Percentiles rank a stretch among this genome's conserved stretches.
These are phyloP conservation scores for Venusia cambrica DNA, from an alignment of 2,888 invertebrate genomes.

Conservation along the genomic window DNA sequence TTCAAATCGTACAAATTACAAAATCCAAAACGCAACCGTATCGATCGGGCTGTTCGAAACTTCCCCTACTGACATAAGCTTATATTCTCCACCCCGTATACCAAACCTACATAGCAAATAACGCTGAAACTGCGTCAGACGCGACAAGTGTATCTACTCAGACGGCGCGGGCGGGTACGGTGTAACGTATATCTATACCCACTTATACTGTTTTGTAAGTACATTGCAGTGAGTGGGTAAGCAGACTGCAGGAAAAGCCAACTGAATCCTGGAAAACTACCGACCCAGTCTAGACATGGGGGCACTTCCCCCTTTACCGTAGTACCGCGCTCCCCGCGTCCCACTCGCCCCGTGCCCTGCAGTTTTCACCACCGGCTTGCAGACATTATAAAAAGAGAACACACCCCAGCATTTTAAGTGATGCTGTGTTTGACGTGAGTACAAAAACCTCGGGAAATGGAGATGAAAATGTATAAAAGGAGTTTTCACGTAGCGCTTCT, in stretches of 20 bases:
- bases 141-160: conserved; percentile 74
- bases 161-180: conserved; percentile 22
- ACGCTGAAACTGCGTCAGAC: conserved; percentile 64
- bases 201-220: conserved; percentile 47
- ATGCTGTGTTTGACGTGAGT: conserved; percentile 55
- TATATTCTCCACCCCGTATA: conserved; percentile 46
- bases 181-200: conserved; percentile 31
- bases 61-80: conserved; percentile 57
- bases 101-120: conserved; percentile 43
- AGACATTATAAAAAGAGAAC: conserved; percentile 72
- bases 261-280: conserved; percentile 81
- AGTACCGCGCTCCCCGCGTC: conserved; percentile 38
- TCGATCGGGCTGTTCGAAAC: conserved; percentile 41
- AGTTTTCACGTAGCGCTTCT: conserved; percentile 41
- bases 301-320: conserved; percentile 65
- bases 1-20: conserved; percentile 22
- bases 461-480: conserved; percentile 53
- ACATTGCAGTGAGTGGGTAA: conserved; percentile 77
- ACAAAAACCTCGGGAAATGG: conserved; percentile 56
- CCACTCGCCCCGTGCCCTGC: conserved; percentile 45
- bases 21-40: conserved; percentile 36
- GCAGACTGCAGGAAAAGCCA: conserved; percentile 76
- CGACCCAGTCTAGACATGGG: conserved; percentile 82
- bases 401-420: conserved; percentile 63
- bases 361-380: conserved; percentile 72